A percentile compares a stretch with the other conserved stretches of the same genome.
These are phyloP conservation scores for Tolypeutes matacus DNA, from an alignment of 2,797 vertebrate genomes.

Conservation along the genomic window DNA sequence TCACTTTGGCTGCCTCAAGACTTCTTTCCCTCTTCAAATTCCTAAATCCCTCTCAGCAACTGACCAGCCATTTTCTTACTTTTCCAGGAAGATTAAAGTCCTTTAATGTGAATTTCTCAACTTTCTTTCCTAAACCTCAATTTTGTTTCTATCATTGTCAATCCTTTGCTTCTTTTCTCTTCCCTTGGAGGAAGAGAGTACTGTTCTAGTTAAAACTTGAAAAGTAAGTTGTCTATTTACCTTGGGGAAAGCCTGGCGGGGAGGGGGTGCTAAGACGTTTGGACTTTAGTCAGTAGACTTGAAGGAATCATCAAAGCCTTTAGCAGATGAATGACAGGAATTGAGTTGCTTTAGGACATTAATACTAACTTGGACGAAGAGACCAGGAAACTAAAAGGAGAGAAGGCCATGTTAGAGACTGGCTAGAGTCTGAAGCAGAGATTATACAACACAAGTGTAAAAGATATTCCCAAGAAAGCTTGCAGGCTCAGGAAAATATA, in stretches of 20 bases:
- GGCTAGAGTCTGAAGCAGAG: not conserved
- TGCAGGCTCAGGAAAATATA: not conserved
- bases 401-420: not conserved
- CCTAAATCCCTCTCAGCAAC: not conserved
- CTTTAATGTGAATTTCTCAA: not conserved
- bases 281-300: not conserved
- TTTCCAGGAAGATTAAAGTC: not conserved
- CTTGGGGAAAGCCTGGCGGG: not conserved
- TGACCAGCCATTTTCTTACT: not conserved
- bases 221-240: not conserved
- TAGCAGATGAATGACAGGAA: not conserved
- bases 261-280: not conserved
- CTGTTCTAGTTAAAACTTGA: slow-evolving; percentile 24
- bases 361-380: not conserved
- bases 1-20: not conserved
- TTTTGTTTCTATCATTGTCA: not conserved
- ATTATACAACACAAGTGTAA: not conserved
- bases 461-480: not conserved
- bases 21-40: not conserved
- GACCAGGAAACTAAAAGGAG: not conserved
- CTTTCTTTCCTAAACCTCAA: not conserved
- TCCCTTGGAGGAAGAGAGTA: not conserved
- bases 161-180: not conserved
- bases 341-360: not conserved
- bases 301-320: not conserved